Evolutionary conservation across 2,888 invertebrate genomes (phyloP), one percentile per base, ranked within the genome.

Genomic region (Eristalis pertinax): DNA sequence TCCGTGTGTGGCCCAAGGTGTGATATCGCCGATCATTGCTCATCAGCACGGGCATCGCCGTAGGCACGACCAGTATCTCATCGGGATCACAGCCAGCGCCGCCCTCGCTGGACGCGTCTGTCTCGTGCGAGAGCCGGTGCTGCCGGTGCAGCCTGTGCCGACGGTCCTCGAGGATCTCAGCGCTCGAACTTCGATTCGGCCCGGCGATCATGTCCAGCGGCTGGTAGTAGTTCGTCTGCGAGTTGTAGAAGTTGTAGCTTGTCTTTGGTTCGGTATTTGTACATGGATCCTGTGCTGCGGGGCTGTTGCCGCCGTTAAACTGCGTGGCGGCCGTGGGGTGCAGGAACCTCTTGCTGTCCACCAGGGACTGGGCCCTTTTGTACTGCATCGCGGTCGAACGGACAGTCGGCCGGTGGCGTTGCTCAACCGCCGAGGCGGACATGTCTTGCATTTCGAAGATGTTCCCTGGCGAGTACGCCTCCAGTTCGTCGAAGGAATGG

Each of bases 1-100:
- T 92, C 29, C 93, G 90, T 91, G 93, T 91, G 82, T 93, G 93
- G 15, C 93, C 93, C 77, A 93, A 85, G 0, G 93, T 93, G 81
- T 93, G 92, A 81, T 93, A 93, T 24, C 93, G 91, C 35, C 93
- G 90, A 86, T 92, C 92, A 13, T 91, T 90, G 72, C 89, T 91
- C 62, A 91, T 92, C 65, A 92, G 78, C 88, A 92, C 91, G 4
- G 92, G 93, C 92, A 92, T 92, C 77, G 92, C 92, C 19, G 89
- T 90, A 79, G 93, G 93, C 72, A 92, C 91, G 22, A 91, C 91
- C 19, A 92, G 83, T 68, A 92, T 89, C 85, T 92, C 93, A 79
- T 92, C 92, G 88, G 91, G 91, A 75, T 92, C 70, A 91, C 91
- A 80, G 69, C 81, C 84, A 22, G 26, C 50, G 35, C 50, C 35